Conservation (phyloP, 92 coral and sea anemone genomes). For the Palythoa grandis region DNA sequence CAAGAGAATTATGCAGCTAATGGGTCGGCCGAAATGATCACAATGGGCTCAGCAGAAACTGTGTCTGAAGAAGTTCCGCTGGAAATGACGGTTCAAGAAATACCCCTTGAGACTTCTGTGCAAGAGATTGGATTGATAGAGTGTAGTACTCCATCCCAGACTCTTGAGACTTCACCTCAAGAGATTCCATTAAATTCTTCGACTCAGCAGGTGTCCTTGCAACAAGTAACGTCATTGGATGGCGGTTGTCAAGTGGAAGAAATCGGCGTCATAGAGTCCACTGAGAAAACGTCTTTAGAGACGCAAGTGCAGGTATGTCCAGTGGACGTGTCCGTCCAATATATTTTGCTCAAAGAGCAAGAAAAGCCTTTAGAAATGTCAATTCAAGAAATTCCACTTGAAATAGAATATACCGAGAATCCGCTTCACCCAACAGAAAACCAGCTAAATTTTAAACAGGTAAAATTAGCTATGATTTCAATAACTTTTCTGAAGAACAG, state of each 20-base stretch:
- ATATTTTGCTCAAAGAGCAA: slow-evolving; percentile 14
- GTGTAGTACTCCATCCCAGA: not conserved
- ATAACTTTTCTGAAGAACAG: not conserved
- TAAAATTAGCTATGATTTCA: not conserved
- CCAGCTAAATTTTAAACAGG: slow-evolving; percentile 13
- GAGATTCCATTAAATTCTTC: slow-evolving; percentile 28
- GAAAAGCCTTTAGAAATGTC: slow-evolving; percentile 21
- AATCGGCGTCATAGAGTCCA: slow-evolving; percentile 26
- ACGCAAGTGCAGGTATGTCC: slow-evolving; percentile 25
- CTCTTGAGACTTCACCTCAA: slow-evolving; percentile 31
- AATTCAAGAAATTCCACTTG: slow-evolving; percentile 18
- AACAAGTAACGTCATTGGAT: slow-evolving; percentile 26
- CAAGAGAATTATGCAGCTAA: not conserved
- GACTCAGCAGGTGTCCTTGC: slow-evolving; percentile 10
- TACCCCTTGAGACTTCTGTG: not conserved
- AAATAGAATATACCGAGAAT: not conserved
- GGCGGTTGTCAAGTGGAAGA: slow-evolving; percentile 30
- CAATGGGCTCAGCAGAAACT: not conserved
- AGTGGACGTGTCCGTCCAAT: slow-evolving; percentile 1
- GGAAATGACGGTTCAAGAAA: slow-evolving; percentile 31
- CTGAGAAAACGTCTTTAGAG: slow-evolving; percentile 9
- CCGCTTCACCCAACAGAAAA: slow-evolving; percentile 3
- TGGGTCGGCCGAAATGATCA: not conserved
- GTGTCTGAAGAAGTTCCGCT: slow-evolving; percentile 4
- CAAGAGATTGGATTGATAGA: slow-evolving; percentile 27